Base-by-base conservation (phyloP, 1,140 invertebrate species). In the Drosophila tani region DNA sequence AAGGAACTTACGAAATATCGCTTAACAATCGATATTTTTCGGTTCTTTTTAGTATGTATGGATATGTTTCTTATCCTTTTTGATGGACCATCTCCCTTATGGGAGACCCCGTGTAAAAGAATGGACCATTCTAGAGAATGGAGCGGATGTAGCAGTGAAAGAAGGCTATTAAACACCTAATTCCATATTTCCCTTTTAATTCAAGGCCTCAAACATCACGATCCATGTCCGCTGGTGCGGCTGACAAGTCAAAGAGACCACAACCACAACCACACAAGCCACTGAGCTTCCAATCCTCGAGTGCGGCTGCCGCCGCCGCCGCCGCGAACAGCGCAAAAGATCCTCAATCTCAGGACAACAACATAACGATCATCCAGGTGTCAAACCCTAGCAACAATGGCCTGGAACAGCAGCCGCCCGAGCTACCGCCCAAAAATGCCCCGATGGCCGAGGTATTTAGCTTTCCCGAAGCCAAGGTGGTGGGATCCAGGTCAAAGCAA, bases 341-440 rank as follows among this genome's bases (percentile, higher is more conserved):
- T 8, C 38, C 73, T 40, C n/a, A n/a, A n/a, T n/a, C n/a, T n/a
- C 71, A 91, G 35, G 84, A 91, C 40, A 92, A 91, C 40, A 92
- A 92, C 58, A 81, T 93, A 7, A 93, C 92, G 43, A 93, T 93
- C 29, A 93, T 93, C 57, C 91, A 93, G 74, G 92, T 93, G 19
- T 92, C 86, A 15, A 91, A 91, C 58, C 62, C 70, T 45, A 78
- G 41, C 29, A 74, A 60, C 21, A 91, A 69, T 56, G 58, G 45
- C n/a, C 66, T 67, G 47, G 46, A 58, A 35, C 71, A 67, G 40
- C 71, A 67, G 40, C 69, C 81, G 47, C 85, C 85, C 35, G 83
- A 84, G 68, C 41, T 91, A 51, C 90, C 84, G 68, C 80, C 78
- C 64, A 91, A 87, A 35, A 86, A 51, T 27, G 77, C 58, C 59